Evolutionary conservation across 1,140 invertebrate genomes (phyloP).

Genomic region (Luehdorfia chinensis): DNA sequence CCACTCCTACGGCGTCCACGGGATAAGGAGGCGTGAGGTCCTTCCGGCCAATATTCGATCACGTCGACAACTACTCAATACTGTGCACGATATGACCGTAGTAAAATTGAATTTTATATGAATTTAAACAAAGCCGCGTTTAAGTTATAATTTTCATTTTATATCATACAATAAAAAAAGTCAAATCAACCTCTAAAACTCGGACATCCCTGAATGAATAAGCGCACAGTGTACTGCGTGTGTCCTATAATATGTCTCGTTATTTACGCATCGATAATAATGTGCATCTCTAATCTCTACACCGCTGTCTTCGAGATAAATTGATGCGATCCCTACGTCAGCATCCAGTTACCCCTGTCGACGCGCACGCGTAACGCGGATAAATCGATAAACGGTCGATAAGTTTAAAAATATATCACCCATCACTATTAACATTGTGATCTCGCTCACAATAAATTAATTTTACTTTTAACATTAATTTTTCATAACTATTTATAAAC

Average conservation of each 20-base stretch:
- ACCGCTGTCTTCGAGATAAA: conserved; percentile 38
- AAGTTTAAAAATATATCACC: conserved; percentile 26
- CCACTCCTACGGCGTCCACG: too few species aligned
- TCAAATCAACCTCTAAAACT: too few species aligned
- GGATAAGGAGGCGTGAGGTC: too few species aligned
- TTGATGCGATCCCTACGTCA: conserved; percentile 35
- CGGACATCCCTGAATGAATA: background rate
- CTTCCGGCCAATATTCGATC: too few species aligned
- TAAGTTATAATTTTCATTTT: too few species aligned
- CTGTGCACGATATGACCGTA: too few species aligned
- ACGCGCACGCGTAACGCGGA: conserved; percentile 22
- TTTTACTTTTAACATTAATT: background rate
- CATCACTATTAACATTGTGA: conserved; percentile 27
- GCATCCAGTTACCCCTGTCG: conserved; percentile 29
- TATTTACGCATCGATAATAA: conserved; percentile 27
- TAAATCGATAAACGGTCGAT: conserved; percentile 29
- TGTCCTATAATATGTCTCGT: background rate
- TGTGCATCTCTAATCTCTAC: conserved; percentile 41
- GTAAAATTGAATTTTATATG: too few species aligned
- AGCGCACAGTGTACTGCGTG: background rate
- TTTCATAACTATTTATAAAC: background rate
- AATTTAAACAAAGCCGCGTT: too few species aligned
- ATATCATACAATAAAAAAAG: too few species aligned
- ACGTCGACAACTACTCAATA: too few species aligned
- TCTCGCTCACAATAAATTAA: background rate